Evolutionary conservation across 2,888 invertebrate genomes (phyloP).

Genomic region (Drosophila putrida): DNA sequence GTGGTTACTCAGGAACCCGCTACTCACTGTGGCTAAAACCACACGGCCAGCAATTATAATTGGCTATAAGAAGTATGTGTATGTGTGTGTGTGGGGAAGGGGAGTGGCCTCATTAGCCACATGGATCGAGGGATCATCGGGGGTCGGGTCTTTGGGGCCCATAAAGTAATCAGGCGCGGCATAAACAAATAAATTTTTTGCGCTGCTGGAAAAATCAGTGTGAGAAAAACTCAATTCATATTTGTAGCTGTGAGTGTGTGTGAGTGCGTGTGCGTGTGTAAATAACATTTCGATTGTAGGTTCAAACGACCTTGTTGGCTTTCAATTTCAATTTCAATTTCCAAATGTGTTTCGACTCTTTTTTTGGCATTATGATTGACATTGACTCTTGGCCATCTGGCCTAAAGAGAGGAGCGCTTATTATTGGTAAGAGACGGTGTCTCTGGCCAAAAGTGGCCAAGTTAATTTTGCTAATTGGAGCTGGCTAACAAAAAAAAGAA

Average conservation of each 20-base stretch:
- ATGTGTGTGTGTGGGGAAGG: slow-evolving; percentile 9
- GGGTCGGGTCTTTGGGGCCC: slow-evolving; percentile 47
- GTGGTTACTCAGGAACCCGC: slow-evolving; percentile 43
- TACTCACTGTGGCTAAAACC: slow-evolving; percentile 20
- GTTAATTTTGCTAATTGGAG: slow-evolving; percentile 71
- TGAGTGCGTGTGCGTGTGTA: slow-evolving; percentile 1
- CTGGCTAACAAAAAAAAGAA: slow-evolving; percentile 26
- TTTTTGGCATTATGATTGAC: slow-evolving; percentile 26
- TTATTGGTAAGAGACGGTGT: slow-evolving; percentile 53
- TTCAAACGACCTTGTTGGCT: slow-evolving; percentile 46
- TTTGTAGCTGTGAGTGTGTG: not conserved
- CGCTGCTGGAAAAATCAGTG: slow-evolving; percentile 64
- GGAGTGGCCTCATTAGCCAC: slow-evolving; percentile 59
- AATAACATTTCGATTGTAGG: slow-evolving; percentile 20
- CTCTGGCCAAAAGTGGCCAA: slow-evolving; percentile 24
- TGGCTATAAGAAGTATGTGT: not conserved
- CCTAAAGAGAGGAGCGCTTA: slow-evolving; percentile 11
- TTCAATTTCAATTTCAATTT: slow-evolving; percentile 38
- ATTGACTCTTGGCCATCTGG: slow-evolving; percentile 54
- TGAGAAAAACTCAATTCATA: slow-evolving; percentile 57
- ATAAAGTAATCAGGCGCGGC: slow-evolving; percentile 76
- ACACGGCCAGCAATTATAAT: slow-evolving; percentile 14
- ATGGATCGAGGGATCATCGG: slow-evolving; percentile 6
- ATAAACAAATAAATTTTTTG: slow-evolving; percentile 68
- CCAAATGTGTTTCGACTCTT: slow-evolving; percentile 31